Conservation (phyloP, 1,140 invertebrate genomes). For the Globodera rostochiensis region DNA sequence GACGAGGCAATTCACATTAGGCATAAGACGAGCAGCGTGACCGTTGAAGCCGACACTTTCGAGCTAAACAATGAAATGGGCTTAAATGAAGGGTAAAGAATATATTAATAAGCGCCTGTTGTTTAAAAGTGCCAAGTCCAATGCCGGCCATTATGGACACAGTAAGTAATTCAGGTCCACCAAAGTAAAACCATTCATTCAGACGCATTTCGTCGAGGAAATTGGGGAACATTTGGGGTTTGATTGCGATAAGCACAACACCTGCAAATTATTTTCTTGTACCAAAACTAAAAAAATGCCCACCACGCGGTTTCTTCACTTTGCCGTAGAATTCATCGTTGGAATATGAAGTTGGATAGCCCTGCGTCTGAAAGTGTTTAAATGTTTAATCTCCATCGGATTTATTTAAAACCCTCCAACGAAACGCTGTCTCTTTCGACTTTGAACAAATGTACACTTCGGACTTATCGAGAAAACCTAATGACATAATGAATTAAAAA, state of each 20-base stretch:
- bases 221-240: constrained; percentile 37
- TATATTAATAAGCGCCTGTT: constrained; percentile 11
- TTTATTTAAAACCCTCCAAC: constrained; percentile 23
- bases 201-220: not conserved
- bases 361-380: constrained; percentile 15
- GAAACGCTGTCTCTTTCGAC: constrained; percentile 34
- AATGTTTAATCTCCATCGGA: too few relatives aligned
- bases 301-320: constrained; percentile 27
- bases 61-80: constrained; percentile 7
- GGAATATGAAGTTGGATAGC: constrained; percentile 19
- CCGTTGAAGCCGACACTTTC: constrained; percentile 18
- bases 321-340: constrained; percentile 22
- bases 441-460: constrained; percentile 38
- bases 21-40: constrained; percentile 31
- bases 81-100: not conserved
- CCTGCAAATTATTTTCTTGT: constrained; percentile 27
- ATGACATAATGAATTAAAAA: not conserved
- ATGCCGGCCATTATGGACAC: constrained; percentile 52
- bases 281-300: constrained; percentile 20
- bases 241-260: constrained; percentile 38
- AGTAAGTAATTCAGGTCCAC: constrained; percentile 26
- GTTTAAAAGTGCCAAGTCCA: constrained; percentile 18
- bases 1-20: constrained; percentile 37
- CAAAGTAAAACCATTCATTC: constrained; percentile 27
- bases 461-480: constrained; percentile 36